Evolutionary conservation across 2,888 invertebrate genomes (phyloP).

Genomic region (Synergus umbraculus): DNA sequence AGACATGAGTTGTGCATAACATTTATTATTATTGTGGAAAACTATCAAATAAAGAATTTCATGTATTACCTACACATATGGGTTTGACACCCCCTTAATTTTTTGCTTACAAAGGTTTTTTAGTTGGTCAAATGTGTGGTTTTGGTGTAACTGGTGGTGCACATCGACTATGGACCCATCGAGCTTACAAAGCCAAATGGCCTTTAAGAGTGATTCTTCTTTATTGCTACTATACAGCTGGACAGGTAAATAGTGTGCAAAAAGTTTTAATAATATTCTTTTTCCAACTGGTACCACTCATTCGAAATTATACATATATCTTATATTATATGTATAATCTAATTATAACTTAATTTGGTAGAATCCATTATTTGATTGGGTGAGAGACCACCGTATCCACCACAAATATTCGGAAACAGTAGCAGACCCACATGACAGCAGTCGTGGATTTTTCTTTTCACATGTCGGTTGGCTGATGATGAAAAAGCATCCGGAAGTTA

Average conservation of each 20-base stretch:
- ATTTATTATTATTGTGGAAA: too few species aligned
- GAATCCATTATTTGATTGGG: conserved; percentile 87
- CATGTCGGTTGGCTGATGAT: conserved; percentile 96
- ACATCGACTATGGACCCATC: conserved; percentile 21
- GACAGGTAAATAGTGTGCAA: background rate
- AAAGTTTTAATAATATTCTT: background rate
- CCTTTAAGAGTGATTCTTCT: conserved; percentile 12
- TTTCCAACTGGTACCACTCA: background rate
- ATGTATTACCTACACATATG: too few species aligned
- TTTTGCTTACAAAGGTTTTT: background rate
- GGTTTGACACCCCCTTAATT: too few species aligned
- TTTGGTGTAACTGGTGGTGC: conserved; percentile 38
- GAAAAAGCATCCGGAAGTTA: conserved; percentile 92
- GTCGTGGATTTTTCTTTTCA: conserved; percentile 93
- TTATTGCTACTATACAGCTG: background rate
- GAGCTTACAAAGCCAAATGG: conserved; percentile 29
- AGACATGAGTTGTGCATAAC: background rate
- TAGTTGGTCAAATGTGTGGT: background rate
- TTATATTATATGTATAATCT: too few species aligned
- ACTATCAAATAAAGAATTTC: too few species aligned
- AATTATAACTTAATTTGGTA: conserved; percentile 63
- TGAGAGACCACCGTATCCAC: conserved; percentile 87
- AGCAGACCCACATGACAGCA: conserved; percentile 90
- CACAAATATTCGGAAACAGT: conserved; percentile 85
- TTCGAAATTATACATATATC: background rate